These are phyloP conservation scores for Ephestia elutella DNA, from an alignment of 1,140 invertebrate genomes.

Conservation along the genomic window DNA sequence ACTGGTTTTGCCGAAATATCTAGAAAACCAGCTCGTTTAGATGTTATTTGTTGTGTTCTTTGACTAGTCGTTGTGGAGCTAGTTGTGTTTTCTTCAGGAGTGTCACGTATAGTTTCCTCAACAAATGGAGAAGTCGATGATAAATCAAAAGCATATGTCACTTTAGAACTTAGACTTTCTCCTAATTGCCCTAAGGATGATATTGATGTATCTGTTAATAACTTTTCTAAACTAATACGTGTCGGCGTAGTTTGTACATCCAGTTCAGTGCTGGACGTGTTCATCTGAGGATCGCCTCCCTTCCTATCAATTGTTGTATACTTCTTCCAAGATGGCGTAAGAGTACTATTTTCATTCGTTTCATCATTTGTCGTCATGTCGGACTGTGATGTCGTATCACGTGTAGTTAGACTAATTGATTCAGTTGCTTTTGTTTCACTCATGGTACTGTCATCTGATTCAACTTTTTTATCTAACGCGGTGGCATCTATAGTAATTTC, in stretches of 20 bases:
- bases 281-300: slow-evolving; percentile 14
- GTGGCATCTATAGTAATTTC: neutral
- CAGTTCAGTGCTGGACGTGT: slow-evolving; percentile 16
- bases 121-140: neutral
- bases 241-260: slow-evolving; percentile 16
- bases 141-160: neutral
- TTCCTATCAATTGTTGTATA: slow-evolving; percentile 50
- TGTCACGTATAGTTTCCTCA: slow-evolving; percentile 2
- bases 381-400: neutral
- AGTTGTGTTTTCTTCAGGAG: neutral
- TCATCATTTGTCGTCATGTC: neutral
- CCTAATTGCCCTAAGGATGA: slow-evolving; percentile 31
- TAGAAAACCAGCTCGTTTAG: slow-evolving; percentile 52
- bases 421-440: neutral
- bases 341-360: neutral
- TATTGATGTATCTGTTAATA: slow-evolving; percentile 32
- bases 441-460: too few species aligned
- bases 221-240: slow-evolving; percentile 31
- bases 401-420: neutral
- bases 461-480: neutral
- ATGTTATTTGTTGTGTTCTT: slow-evolving; percentile 24
- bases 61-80: neutral
- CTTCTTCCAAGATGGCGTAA: slow-evolving; percentile 37
- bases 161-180: neutral
- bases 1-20: slow-evolving; percentile 37